These are phyloP conservation scores for Borostomias antarcticus DNA, from an alignment of 2,797 vertebrate genomes.

Conservation along the genomic window DNA sequence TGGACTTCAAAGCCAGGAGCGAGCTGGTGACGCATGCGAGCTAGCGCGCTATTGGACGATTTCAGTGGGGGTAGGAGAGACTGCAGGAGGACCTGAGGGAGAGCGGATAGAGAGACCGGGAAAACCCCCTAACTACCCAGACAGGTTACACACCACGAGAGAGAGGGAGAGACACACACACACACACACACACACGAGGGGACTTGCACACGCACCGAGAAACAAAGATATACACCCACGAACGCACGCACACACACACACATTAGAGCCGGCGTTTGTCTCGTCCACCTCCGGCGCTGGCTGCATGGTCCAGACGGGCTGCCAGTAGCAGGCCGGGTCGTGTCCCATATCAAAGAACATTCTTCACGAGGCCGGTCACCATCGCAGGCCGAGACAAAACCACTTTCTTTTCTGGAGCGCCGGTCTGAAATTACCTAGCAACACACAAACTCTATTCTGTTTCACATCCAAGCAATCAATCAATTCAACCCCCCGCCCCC, in stretches of 20 bases:
- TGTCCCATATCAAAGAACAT: constrained; percentile 64
- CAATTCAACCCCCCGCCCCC: too few relatives aligned
- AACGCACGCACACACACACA: neutral
- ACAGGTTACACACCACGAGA: constrained; percentile 38
- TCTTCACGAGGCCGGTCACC: constrained; percentile 49
- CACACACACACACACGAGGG: constrained; percentile 3
- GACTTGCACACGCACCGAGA: too few relatives aligned
- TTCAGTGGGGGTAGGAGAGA: constrained; percentile 34
- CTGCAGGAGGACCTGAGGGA: constrained; percentile 63
- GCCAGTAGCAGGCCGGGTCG: constrained; percentile 36
- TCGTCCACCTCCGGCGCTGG: constrained; percentile 25
- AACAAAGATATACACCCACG: constrained; percentile 13
- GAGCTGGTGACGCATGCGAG: constrained; percentile 59
- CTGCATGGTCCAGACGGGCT: constrained; percentile 4
- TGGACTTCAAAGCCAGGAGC: constrained; percentile 49
- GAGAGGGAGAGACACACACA: constrained; percentile 5
- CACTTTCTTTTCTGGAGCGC: neutral
- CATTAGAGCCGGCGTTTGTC: constrained; percentile 42
- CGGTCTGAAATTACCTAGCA: constrained; percentile 57
- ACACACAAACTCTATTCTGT: constrained; percentile 45
- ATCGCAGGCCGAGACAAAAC: neutral
- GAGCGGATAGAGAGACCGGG: constrained; percentile 40
- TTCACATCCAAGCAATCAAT: constrained; percentile 1
- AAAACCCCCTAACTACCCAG: constrained; percentile 44
- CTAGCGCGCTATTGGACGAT: constrained; percentile 13